These are phyloP conservation scores for Arvicanthis niloticus DNA, from an alignment of 2,113 vertebrate genomes.

Conservation along the genomic window DNA sequence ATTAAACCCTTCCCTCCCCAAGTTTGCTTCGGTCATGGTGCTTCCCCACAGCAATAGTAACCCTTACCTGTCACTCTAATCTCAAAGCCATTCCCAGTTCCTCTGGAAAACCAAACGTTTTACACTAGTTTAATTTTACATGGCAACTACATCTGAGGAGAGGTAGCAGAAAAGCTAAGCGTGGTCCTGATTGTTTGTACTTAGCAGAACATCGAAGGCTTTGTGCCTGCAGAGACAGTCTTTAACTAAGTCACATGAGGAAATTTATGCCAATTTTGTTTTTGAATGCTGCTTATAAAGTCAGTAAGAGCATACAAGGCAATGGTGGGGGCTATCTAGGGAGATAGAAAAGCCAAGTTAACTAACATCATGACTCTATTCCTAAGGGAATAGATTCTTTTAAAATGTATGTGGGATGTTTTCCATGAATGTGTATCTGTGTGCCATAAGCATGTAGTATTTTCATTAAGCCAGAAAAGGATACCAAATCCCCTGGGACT, in stretches of 20 bases:
- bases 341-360: not conserved
- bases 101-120: not conserved
- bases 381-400: not conserved
- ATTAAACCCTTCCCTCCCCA: not conserved
- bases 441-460: too few species aligned
- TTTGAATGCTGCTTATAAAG: not conserved
- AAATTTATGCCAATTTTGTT: not conserved
- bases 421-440: not conserved
- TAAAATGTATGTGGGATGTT: not conserved
- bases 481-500: not conserved
- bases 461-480: not conserved
- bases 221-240: not conserved
- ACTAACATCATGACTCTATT: not conserved
- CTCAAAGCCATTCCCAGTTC: conserved; percentile 12
- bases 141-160: not conserved
- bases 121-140: not conserved
- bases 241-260: not conserved
- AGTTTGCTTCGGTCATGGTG: not conserved
- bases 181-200: not conserved
- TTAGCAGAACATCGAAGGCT: not conserved
- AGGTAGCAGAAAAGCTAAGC: conserved; percentile 11
- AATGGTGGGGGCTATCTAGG: not conserved
- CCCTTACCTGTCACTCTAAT: not conserved
- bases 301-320: accelerated
- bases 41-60: not conserved